These are phyloP conservation scores for Lytechinus variegatus DNA, from an alignment of 35 echinoderm and acorn worm genomes.

Conservation along the genomic window DNA sequence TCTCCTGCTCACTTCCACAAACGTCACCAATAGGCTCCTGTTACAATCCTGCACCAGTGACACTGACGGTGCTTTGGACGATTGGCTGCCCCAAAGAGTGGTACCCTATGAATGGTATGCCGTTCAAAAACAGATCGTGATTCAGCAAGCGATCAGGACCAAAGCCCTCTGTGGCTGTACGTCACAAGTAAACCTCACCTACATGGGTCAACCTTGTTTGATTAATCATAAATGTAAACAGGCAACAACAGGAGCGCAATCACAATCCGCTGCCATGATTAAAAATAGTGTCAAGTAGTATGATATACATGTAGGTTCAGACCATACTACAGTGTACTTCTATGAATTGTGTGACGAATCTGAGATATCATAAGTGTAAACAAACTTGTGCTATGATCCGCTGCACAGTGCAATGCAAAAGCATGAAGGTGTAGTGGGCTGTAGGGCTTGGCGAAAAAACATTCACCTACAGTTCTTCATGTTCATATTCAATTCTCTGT, in stretches of 20 bases:
- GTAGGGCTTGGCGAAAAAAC: not conserved
- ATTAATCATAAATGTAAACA: constrained; percentile 21
- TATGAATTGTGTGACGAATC: not conserved
- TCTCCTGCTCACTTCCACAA: not conserved
- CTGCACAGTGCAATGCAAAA: not conserved
- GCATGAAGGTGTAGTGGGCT: not conserved
- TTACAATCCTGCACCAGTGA: not conserved
- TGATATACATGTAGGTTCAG: not conserved
- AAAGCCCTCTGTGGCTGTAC: not conserved
- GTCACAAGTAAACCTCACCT: not conserved
- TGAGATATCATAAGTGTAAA: not conserved
- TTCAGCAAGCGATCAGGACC: not conserved
- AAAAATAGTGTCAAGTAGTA: constrained; percentile 2
- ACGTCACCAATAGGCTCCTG: not conserved
- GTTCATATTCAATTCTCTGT: no score
- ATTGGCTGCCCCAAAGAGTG: not conserved
- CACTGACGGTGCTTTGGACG: not conserved
- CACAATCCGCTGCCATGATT: not conserved
- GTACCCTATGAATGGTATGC: not conserved
- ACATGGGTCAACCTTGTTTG: not conserved
- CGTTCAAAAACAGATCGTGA: not conserved
- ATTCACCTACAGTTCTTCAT: not conserved
- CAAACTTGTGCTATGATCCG: not conserved
- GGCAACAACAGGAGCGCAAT: not conserved
- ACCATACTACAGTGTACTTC: not conserved